These are phyloP conservation scores for Chironex yamaguchii DNA, from an alignment of 30 jellyfish, hydroid and myxozoan genomes.

Conservation along the genomic window DNA sequence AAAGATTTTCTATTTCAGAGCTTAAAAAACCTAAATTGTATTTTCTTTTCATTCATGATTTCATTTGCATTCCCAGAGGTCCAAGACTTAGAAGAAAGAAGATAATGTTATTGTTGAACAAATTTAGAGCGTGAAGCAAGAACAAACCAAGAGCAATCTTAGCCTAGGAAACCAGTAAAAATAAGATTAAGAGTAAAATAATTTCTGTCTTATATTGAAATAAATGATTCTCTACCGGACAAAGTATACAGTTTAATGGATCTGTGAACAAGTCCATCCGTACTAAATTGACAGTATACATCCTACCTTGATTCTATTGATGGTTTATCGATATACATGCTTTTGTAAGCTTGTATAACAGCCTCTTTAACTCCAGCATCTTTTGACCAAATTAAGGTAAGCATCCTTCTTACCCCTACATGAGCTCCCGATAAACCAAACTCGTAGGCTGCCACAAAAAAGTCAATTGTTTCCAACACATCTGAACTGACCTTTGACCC, in stretches of 20 bases:
- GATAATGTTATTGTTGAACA: too few relatives aligned
- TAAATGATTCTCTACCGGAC: too few relatives aligned
- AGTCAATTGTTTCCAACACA: slow-evolving; percentile 91
- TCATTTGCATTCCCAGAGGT: too few relatives aligned
- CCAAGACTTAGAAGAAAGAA: too few relatives aligned
- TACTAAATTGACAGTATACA: not conserved
- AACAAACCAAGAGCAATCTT: too few relatives aligned
- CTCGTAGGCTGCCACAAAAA: slow-evolving; percentile 83
- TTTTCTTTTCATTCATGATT: too few relatives aligned
- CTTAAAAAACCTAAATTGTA: too few relatives aligned
- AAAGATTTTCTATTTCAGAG: too few relatives aligned
- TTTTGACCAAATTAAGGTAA: slow-evolving; percentile 94
- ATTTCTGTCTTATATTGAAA: too few relatives aligned
- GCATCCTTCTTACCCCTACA: slow-evolving; percentile 87
- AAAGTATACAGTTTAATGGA: not conserved
- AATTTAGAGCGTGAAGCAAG: too few relatives aligned
- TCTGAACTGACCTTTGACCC: slow-evolving; percentile 91
- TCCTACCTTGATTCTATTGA: slow-evolving; percentile 67
- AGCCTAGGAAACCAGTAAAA: too few relatives aligned
- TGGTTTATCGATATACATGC: slow-evolving; percentile 73
- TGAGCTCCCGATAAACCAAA: slow-evolving; percentile 83
- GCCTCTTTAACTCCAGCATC: slow-evolving; percentile 87
- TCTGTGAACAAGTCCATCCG: not conserved
- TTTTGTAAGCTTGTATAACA: slow-evolving; percentile 84
- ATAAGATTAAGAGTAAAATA: too few relatives aligned